Percentiles rank a stretch among this genome's conserved stretches.
Conservation (phyloP, 2,797 vertebrate species). For the Columba guinea region DNA sequence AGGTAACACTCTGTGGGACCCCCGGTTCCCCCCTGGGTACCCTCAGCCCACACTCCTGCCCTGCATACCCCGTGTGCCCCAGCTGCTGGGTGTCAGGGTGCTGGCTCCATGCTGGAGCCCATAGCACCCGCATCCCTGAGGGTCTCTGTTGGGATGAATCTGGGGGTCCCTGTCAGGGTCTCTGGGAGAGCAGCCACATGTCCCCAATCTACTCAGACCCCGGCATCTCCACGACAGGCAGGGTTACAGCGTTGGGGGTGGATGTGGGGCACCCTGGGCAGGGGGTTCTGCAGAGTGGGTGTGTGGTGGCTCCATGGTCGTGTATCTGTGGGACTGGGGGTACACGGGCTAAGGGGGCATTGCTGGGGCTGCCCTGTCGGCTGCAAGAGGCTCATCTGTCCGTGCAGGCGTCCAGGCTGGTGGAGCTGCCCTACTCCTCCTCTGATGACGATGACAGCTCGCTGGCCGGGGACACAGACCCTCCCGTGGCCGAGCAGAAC, state of each 20-base stretch:
- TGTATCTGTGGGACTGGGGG: neutral
- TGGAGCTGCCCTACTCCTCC: neutral
- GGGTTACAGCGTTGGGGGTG: neutral
- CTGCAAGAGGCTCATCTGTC: rapidly evolving
- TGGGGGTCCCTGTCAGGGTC: neutral
- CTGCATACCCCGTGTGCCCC: rapidly evolving
- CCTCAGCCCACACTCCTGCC: neutral
- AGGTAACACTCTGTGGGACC: slow-evolving; percentile 72
- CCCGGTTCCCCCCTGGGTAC: too few relatives aligned
- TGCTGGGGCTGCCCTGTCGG: rapidly evolving
- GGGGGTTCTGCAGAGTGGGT: neutral
- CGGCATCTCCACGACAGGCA: rapidly evolving
- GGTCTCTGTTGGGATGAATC: neutral
- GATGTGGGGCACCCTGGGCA: rapidly evolving
- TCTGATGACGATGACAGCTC: rapidly evolving
- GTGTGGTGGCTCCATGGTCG: neutral
- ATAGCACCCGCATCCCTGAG: neutral
- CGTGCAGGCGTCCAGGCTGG: neutral
- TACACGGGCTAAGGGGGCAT: rapidly evolving
- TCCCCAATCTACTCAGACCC: too few relatives aligned
- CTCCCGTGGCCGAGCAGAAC: neutral
- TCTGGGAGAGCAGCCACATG: rapidly evolving
- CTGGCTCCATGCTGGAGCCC: neutral
- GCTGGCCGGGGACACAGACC: rapidly evolving
- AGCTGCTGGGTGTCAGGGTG: rapidly evolving